These are phyloP conservation scores for Oryctes rhinoceros DNA, from an alignment of 1,140 invertebrate genomes.

Conservation along the genomic window DNA sequence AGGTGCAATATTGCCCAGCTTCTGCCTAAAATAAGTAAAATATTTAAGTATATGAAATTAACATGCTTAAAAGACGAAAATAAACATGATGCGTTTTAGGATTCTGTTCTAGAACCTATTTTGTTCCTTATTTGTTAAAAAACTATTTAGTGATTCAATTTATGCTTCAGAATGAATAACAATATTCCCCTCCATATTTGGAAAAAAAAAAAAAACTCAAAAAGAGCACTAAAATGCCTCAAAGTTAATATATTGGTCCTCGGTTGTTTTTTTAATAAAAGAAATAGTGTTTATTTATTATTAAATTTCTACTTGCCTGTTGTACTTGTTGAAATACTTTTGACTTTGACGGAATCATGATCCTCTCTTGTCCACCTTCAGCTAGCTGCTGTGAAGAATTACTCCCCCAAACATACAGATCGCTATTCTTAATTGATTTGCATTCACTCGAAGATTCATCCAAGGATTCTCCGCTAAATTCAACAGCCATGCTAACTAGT, in stretches of 20 bases:
- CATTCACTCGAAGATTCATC: conserved; percentile 21
- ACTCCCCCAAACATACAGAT: conserved; percentile 75
- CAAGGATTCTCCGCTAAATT: conserved; percentile 53
- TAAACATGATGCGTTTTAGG: too few species aligned
- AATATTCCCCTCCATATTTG: too few species aligned
- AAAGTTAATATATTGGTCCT: too few species aligned
- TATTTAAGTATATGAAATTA: background rate
- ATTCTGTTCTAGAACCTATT: too few species aligned
- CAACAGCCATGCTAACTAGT: conserved; percentile 60
- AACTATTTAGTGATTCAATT: too few species aligned
- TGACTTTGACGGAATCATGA: conserved; percentile 68
- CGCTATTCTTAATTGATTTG: conserved; percentile 54
- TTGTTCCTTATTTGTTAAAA: too few species aligned
- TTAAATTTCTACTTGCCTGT: conserved; percentile 60
- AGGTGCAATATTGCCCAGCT: conserved; percentile 75
- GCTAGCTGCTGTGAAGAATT: conserved; percentile 74
- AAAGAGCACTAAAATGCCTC: too few species aligned
- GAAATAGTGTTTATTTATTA: background rate
- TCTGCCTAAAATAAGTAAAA: conserved; percentile 63
- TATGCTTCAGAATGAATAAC: too few species aligned
- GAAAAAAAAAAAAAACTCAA: too few species aligned
- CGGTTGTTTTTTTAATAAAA: too few species aligned
- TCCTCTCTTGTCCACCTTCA: conserved; percentile 70
- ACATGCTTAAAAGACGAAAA: background rate
- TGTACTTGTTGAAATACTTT: conserved; percentile 67